These are phyloP conservation scores for Drosophila hamatofila DNA, from an alignment of 2,888 invertebrate genomes.

Conservation along the genomic window DNA sequence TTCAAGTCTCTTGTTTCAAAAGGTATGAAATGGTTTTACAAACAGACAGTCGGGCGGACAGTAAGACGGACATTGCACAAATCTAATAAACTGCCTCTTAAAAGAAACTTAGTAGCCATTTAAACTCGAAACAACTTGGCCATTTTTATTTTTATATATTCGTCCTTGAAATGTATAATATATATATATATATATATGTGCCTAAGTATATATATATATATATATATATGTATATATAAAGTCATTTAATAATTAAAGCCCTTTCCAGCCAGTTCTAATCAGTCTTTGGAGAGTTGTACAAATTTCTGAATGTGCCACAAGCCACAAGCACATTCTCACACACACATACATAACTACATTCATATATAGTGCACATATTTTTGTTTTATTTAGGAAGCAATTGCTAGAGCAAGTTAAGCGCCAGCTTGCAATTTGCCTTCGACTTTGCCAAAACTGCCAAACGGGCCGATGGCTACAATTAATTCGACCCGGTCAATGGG, in stretches of 20 bases:
- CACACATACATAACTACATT: not conserved
- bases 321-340: not conserved
- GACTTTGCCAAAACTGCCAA: constrained; percentile 12
- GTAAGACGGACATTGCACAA: no score
- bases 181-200: not conserved
- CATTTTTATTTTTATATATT: not conserved
- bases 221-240: not conserved
- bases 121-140: not conserved
- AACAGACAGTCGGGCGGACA: no score
- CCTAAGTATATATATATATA: no score
- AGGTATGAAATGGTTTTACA: no score
- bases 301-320: constrained; percentile 4
- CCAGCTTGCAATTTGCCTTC: constrained; percentile 49
- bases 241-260: not conserved
- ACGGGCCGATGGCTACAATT: constrained; percentile 32
- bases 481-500: constrained; percentile 32
- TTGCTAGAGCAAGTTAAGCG: constrained; percentile 35
- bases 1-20: no score
- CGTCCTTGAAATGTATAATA: not conserved
- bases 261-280: constrained; percentile 5
- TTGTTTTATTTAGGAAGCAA: constrained; percentile 21
- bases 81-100: no score
- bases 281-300: not conserved
- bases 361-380: constrained; percentile 3
- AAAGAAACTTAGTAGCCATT: not conserved